A percentile compares a stretch with the other conserved stretches of the same genome.
These are phyloP conservation scores for Trypoxylus dichotomus DNA, from an alignment of 1,140 invertebrate species.

Conservation along the genomic window DNA sequence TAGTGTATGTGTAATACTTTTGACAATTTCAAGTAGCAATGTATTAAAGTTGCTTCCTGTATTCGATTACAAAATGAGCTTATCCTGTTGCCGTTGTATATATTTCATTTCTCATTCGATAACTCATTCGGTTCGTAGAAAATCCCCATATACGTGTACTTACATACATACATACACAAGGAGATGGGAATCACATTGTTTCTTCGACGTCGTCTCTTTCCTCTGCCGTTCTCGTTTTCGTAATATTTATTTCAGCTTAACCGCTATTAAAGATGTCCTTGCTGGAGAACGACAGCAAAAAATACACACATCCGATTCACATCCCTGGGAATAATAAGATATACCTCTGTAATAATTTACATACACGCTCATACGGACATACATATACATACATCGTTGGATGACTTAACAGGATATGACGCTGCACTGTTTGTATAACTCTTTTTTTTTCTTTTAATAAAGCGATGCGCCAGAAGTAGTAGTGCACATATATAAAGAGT, in stretches of 20 bases:
- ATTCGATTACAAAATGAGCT: too few species aligned
- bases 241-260: background rate
- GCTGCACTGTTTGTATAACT: background rate
- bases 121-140: too few species aligned
- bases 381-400: background rate
- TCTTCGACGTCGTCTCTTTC: background rate
- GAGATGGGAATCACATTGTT: background rate
- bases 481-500: too few species aligned
- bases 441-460: too few species aligned
- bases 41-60: too few species aligned
- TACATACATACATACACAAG: background rate
- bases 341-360: slow-evolving; percentile 3
- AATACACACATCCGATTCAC: background rate
- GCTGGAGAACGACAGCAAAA: background rate
- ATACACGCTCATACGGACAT: background rate
- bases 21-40: too few species aligned
- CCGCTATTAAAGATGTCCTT: background rate
- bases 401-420: slow-evolving; percentile 6
- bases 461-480: too few species aligned
- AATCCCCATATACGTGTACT: too few species aligned
- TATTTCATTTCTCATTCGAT: too few species aligned
- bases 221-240: background rate
- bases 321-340: background rate
- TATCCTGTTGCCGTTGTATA: too few species aligned
- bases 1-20: too few species aligned